Evolutionary conservation across 2,888 invertebrate genomes (phyloP), one percentile per base, ranked within the genome.

Genomic region (Aporophyla lueneburgensis): DNA sequence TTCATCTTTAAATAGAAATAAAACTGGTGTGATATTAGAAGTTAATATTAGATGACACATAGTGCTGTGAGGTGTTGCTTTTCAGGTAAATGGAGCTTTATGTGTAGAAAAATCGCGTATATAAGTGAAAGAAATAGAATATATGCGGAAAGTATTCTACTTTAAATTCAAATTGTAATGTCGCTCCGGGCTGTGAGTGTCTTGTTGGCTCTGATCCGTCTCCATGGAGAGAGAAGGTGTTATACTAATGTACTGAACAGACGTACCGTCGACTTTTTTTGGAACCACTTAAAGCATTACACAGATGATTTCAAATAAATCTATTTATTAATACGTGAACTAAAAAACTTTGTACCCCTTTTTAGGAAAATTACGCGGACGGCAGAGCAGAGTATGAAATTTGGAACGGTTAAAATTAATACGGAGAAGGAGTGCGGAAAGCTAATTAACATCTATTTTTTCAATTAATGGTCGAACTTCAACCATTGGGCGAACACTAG

Each of bases 1-100:
- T 81, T 76, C 62, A 63, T 61, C 40, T 67, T 70, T 56, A 63
- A 33, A 62, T 68, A 54, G 43, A 80, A 80, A 49, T 61, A 49
- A 81, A 56, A 56, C 33, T 63, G 14, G 7, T 33, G 24, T 59
- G 2, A 53, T 53, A 46, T 56, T 33, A 27, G 21, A n/a, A 62
- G 43, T 75, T 19, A 10, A 24, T 16, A 56, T 62, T 2, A 43
- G 27, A 56, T n/a, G 19, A 56, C 40, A 56, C 40, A n/a, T 62
- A n/a, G 40, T 62, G n/a, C 3, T 21, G 5, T 51, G 5, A 21
- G 21, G 54, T 78, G 12, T 70, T 43, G 5, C 10, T n/a, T 58
- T 56, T 5, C 56, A 21, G 21, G 19, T 43, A 63, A 71, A 54
- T 33, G 19, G 12, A 51, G 14, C 51, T 2, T 10, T 27, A 33